These are phyloP conservation scores for Steatocranus sp. DNA, from an alignment of 2,797 vertebrate species.

Conservation along the genomic window DNA sequence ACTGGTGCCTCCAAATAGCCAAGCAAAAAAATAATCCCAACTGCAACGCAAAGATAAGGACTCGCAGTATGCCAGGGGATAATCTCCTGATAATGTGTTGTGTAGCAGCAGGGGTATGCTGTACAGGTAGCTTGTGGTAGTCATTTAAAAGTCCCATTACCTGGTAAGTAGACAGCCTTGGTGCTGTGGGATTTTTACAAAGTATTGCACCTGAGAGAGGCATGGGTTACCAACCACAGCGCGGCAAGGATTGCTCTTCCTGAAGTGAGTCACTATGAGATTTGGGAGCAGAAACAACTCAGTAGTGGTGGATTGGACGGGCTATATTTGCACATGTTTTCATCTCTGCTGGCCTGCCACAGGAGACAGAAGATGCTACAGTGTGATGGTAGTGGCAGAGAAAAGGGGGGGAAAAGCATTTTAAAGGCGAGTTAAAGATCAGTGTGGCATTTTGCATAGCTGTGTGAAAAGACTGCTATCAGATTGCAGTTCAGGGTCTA, in stretches of 20 bases:
- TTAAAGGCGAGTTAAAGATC: neutral
- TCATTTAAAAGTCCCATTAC: constrained; percentile 54
- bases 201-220: constrained; percentile 46
- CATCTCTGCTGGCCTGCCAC: neutral
- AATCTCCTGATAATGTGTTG: constrained; percentile 58
- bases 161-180: constrained; percentile 20
- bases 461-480: neutral
- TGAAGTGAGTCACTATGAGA: constrained; percentile 22
- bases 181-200: constrained; percentile 40
- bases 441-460: neutral
- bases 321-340: constrained; percentile 3
- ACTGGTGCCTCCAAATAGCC: constrained; percentile 17
- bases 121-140: constrained; percentile 36
- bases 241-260: constrained; percentile 4
- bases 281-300: constrained; percentile 30
- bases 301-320: neutral
- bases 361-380: neutral
- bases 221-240: constrained; percentile 37
- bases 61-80: constrained; percentile 37
- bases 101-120: constrained; percentile 28
- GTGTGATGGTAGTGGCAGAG: neutral
- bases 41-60: constrained; percentile 66
- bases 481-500: neutral
- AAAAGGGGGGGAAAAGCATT: neutral
- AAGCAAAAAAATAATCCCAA: constrained; percentile 53